Conservation (phyloP, 2,888 invertebrate genomes). For the Tipula confusa region DNA sequence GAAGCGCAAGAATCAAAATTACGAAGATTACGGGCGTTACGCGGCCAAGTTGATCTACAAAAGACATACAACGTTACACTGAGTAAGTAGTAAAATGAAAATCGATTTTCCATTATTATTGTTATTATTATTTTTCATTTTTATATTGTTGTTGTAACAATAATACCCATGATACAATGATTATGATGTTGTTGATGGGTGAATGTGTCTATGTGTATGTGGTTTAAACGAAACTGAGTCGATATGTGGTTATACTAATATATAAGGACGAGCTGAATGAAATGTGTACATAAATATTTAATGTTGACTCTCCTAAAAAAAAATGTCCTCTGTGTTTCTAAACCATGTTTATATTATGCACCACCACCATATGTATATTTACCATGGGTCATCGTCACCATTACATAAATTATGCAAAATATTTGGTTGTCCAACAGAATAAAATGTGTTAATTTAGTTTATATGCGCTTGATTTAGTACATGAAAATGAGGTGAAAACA, state of each 20-base stretch:
- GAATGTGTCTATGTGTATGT: not conserved
- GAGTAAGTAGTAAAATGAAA: constrained; percentile 63
- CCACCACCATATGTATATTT: not conserved
- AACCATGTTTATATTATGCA: not conserved
- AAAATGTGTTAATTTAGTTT: not conserved
- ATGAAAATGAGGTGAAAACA: not conserved
- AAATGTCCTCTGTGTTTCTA: not conserved
- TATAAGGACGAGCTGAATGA: not conserved
- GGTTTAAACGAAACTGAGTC: not conserved
- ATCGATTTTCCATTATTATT: not conserved
- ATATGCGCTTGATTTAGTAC: not conserved
- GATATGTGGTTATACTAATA: not conserved
- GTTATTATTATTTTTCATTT: not conserved
- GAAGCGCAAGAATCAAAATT: constrained; percentile 94
- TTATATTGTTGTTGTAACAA: not conserved
- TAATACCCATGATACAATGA: not conserved
- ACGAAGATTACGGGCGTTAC: constrained; percentile 81
- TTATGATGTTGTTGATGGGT: not conserved
- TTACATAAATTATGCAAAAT: not conserved
- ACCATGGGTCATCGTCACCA: not conserved
- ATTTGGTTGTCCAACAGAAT: not conserved
- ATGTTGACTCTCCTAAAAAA: not conserved
- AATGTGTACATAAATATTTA: not conserved
- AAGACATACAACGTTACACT: constrained; percentile 86
- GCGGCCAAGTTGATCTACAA: constrained; percentile 91